Evolutionary conservation across 2,113 vertebrate genomes (phyloP).

Genomic region (Acrocephalus kingi): DNA sequence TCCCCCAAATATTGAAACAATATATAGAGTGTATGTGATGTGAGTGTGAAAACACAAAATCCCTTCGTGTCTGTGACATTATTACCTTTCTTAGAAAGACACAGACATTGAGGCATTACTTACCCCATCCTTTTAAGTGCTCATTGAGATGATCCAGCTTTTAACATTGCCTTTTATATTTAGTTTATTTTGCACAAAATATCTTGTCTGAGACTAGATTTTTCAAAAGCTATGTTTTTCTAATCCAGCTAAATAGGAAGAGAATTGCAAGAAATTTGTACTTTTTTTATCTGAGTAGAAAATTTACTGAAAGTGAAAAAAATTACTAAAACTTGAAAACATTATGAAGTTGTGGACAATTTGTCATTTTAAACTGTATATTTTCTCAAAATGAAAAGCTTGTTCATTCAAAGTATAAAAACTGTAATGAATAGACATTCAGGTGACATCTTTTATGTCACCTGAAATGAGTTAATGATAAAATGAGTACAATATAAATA

Average conservation of each 20-base stretch:
- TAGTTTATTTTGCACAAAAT: not conserved
- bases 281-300: not conserved
- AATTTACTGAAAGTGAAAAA: not conserved
- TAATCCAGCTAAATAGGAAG: not conserved
- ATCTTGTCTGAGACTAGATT: not conserved
- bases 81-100: not conserved
- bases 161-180: not conserved
- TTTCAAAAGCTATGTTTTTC: not conserved
- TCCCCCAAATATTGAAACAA: accelerated
- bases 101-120: not conserved
- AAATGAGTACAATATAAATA: not conserved
- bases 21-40: not conserved
- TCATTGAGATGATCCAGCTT: not conserved
- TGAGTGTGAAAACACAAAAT: not conserved
- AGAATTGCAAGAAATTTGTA: not conserved
- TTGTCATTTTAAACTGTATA: not conserved
- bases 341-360: not conserved
- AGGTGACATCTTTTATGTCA: not conserved
- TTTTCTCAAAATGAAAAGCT: not conserved
- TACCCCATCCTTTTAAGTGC: not conserved
- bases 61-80: accelerated
- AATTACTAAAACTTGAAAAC: not conserved
- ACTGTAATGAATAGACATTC: not conserved
- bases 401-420: not conserved
- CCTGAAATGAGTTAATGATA: not conserved